These are phyloP conservation scores for Ophthalmolycus amberensis DNA, from an alignment of 2,113 vertebrate genomes.

Conservation along the genomic window DNA sequence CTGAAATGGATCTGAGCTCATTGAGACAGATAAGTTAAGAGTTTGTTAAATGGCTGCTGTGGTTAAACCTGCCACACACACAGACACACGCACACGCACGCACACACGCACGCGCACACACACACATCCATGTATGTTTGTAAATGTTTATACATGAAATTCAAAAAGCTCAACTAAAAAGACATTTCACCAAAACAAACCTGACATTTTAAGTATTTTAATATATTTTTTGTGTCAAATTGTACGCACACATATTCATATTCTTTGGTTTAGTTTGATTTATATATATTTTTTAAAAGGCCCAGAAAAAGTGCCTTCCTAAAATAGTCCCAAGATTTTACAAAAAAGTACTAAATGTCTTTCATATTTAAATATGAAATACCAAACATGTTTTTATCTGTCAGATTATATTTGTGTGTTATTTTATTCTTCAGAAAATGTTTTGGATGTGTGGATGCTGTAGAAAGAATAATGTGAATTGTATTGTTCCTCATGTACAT, in stretches of 20 bases:
- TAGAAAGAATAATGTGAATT: background rate
- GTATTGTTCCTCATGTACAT: background rate
- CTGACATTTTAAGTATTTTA: background rate
- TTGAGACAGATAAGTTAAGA: conserved; percentile 11
- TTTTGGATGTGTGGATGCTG: no score
- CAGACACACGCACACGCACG: no score
- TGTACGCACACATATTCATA: background rate
- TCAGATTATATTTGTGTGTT: background rate
- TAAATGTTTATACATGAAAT: background rate
- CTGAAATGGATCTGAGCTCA: conserved; percentile 24
- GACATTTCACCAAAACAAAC: background rate
- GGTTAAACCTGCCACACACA: background rate
- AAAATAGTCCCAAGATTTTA: background rate
- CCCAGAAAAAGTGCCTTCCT: background rate
- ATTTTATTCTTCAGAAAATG: background rate
- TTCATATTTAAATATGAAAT: background rate
- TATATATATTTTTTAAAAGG: background rate
- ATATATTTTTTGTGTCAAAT: background rate
- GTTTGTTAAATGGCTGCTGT: conserved; percentile 17
- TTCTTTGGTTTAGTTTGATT: background rate
- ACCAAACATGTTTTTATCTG: background rate
- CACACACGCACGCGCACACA: no score
- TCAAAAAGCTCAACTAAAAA: background rate
- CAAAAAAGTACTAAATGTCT: background rate
- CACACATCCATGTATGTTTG: background rate